These are phyloP conservation scores for Netelia virgata DNA, from an alignment of 2,888 invertebrate species.

Conservation along the genomic window DNA sequence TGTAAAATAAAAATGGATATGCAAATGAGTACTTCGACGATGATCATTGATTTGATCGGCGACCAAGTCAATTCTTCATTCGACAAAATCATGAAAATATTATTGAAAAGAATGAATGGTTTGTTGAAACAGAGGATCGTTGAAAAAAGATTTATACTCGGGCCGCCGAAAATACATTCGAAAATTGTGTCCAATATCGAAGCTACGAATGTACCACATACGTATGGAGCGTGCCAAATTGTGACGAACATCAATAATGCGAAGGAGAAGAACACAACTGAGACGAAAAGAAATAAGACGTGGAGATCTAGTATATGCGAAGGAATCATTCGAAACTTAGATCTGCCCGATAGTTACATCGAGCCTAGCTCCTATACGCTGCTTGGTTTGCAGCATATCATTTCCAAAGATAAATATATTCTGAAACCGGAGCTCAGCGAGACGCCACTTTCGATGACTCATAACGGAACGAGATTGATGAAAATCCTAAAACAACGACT, in stretches of 20 bases:
- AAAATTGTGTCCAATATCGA: too few species aligned
- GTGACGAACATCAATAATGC: neutral
- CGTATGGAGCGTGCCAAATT: too few species aligned
- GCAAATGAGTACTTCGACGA: conserved; percentile 68
- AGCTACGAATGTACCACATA: too few species aligned
- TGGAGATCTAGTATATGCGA: conserved; percentile 31
- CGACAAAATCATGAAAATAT: conserved; percentile 60
- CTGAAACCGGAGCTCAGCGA: neutral
- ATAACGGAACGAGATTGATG: conserved; percentile 16
- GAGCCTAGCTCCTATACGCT: conserved; percentile 67
- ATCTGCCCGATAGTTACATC: conserved; percentile 20
- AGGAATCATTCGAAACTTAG: conserved; percentile 47
- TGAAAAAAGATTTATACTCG: conserved; percentile 67
- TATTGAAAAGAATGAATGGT: conserved; percentile 67
- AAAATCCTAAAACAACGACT: conserved; percentile 76
- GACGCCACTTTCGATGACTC: neutral
- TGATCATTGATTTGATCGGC: conserved; percentile 67
- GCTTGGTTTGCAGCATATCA: conserved; percentile 67
- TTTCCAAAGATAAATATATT: conserved; percentile 24
- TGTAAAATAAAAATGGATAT: conserved; percentile 58
- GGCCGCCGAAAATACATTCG: conserved; percentile 33
- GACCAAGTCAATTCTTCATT: conserved; percentile 57
- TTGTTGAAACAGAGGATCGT: neutral
- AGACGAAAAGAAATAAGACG: neutral
- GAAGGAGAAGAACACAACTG: neutral